These are phyloP conservation scores for Cyprinodon diabolis DNA, from an alignment of 2,797 vertebrate genomes.

Conservation along the genomic window DNA sequence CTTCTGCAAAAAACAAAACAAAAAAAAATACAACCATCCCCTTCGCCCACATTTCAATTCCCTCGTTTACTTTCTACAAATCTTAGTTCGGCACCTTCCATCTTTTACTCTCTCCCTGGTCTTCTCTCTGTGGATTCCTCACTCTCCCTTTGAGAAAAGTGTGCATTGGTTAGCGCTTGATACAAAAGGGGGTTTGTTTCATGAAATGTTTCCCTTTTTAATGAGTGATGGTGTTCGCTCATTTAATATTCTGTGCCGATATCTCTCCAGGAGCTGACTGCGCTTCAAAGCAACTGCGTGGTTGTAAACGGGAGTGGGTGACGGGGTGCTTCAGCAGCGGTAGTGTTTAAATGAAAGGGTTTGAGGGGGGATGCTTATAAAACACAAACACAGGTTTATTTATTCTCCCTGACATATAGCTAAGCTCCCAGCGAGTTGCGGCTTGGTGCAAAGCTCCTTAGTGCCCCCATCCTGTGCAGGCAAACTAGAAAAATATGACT, in stretches of 20 bases:
- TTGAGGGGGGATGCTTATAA: constrained; percentile 46
- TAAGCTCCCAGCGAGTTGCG: constrained; percentile 61
- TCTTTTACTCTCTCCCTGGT: not conserved
- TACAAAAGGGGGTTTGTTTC: constrained; percentile 77
- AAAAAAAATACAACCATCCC: too few relatives aligned
- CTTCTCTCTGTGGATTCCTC: constrained; percentile 26
- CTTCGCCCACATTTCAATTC: constrained; percentile 28
- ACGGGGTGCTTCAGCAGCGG: not conserved
- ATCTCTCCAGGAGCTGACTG: constrained; percentile 68
- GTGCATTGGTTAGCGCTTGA: constrained; percentile 47
- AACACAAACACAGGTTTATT: constrained; percentile 79
- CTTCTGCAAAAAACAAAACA: constrained; percentile 26
- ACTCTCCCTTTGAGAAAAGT: constrained; percentile 51
- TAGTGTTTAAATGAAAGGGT: constrained; percentile 18
- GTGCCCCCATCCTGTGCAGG: constrained; percentile 59
- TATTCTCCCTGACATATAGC: constrained; percentile 72
- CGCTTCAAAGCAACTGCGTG: constrained; percentile 73
- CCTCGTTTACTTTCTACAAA: constrained; percentile 32
- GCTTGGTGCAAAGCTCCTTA: constrained; percentile 72
- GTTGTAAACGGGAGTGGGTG: constrained; percentile 67
- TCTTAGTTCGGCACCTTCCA: not conserved
- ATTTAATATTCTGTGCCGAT: constrained; percentile 77
- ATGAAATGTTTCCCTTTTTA: constrained; percentile 79
- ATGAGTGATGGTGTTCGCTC: constrained; percentile 77
- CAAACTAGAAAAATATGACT: constrained; percentile 53